These are phyloP conservation scores for Lycocorax pyrrhopterus DNA, from an alignment of 2,113 vertebrate genomes.

Conservation along the genomic window DNA sequence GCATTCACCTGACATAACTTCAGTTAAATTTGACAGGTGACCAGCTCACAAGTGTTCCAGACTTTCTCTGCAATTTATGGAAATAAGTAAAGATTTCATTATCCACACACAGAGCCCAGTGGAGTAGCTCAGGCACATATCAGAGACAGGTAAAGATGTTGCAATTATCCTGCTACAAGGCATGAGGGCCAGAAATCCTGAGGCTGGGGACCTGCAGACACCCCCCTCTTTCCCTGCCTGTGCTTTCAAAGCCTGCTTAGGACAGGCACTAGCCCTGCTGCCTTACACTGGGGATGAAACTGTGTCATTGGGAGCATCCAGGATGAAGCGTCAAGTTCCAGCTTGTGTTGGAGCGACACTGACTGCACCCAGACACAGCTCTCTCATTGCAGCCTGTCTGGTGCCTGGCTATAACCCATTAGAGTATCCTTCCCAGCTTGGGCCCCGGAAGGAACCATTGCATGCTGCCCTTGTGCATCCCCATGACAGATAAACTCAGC, in stretches of 20 bases:
- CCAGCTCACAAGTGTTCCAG: background rate
- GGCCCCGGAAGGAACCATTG: background rate
- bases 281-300: background rate
- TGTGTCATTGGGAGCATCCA: background rate
- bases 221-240: background rate
- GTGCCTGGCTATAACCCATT: background rate
- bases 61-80: background rate
- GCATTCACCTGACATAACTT: background rate
- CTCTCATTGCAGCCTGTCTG: background rate
- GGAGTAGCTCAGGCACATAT: background rate
- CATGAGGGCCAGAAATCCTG: fast-evolving
- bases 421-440: background rate
- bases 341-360: fast-evolving
- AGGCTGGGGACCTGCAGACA: background rate
- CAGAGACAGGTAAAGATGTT: background rate
- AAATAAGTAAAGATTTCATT: background rate
- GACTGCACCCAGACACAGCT: background rate
- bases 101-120: background rate
- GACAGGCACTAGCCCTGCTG: fast-evolving
- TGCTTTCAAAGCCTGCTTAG: background rate
- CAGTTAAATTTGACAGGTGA: background rate
- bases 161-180: background rate
- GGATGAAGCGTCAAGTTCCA: background rate
- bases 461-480: background rate
- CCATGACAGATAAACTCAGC: background rate